Conservation (phyloP, 2,888 invertebrate genomes). For the Cenopis cana region DNA sequence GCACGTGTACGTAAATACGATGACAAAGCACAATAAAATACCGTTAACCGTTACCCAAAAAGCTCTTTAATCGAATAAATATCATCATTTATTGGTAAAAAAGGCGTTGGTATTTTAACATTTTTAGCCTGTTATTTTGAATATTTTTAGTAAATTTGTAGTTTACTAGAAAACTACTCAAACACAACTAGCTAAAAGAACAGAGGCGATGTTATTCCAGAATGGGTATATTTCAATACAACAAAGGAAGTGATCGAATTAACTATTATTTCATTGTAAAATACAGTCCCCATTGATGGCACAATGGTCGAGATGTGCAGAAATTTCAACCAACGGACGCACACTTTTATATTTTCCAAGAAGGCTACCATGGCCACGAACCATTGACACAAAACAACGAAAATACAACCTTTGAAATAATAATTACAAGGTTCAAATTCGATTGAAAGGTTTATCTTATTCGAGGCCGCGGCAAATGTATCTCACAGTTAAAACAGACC, state of each 20-base stretch:
- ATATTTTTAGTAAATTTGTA: too few relatives aligned
- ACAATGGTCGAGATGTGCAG: constrained; percentile 55
- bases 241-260: constrained; percentile 27
- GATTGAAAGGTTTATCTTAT: neutral
- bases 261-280: constrained; percentile 39
- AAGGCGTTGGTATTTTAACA: too few relatives aligned
- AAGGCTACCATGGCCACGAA: constrained; percentile 43
- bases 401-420: constrained; percentile 10
- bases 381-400: neutral
- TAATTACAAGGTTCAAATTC: neutral
- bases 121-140: too few relatives aligned
- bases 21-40: constrained; percentile 11
- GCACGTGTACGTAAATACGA: neutral
- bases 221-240: constrained; percentile 10
- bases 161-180: too few relatives aligned
- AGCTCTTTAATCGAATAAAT: neutral
- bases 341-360: constrained; percentile 63
- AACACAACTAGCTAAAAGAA: neutral
- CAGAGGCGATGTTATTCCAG: neutral
- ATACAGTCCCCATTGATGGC: constrained; percentile 31
- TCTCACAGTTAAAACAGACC: neutral
- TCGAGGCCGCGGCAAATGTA: constrained; percentile 24
- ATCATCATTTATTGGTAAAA: neutral
- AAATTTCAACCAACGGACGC: constrained; percentile 65
- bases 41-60: neutral